Base-by-base conservation (phyloP, 2,888 invertebrate genomes). In the Zonitis immaculata region DNA sequence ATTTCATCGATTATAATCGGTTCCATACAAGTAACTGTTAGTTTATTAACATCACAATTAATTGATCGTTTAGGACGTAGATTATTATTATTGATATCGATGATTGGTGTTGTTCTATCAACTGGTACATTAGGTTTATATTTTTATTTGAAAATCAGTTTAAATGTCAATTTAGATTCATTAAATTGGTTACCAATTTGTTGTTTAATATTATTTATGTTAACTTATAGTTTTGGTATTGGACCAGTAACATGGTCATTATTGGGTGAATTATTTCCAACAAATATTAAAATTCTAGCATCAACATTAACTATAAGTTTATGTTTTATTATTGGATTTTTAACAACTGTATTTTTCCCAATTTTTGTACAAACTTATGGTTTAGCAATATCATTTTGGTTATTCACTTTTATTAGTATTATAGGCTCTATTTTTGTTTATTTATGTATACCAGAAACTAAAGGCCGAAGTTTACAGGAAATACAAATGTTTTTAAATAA, bases 191-290 rank as follows among this genome's bases (percentile, higher is more conserved):
- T 91, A 35, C 91, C 91, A 0, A 79, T 91, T 9, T 71, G 83
- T 6, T 83, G 88, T 0, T 73, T 91, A 44, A 79, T 89, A 0
- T 61, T 86, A 18, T 91, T 85, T 76, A 87, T 89, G 56, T 75
- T 85, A 49, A 82, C 85, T 0, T 91, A 89, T 76, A 86, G 88
- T 59, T 6, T 68, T 76, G 82, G 84, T 1, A 81, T 87, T 47
- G 89, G 93, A 3, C 87, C 89, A 0, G 71, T 91, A 35, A 87
- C 89, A 0, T 91, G 90, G 90, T 86, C 89, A 0, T 83, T 91
- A 27, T 82, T 90, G 80, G 86, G 88, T n/a, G n/a, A n/a, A n/a
- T n/a, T n/a, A n/a, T n/a, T n/a, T n/a, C n/a, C n/a, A n/a, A n/a
- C n/a, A n/a, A 86, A 88, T 62, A 85, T 89, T 1, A 88, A 88